Conservation (phyloP, 2,113 vertebrate species). For the Pseudolaguvia tuberculata region DNA sequence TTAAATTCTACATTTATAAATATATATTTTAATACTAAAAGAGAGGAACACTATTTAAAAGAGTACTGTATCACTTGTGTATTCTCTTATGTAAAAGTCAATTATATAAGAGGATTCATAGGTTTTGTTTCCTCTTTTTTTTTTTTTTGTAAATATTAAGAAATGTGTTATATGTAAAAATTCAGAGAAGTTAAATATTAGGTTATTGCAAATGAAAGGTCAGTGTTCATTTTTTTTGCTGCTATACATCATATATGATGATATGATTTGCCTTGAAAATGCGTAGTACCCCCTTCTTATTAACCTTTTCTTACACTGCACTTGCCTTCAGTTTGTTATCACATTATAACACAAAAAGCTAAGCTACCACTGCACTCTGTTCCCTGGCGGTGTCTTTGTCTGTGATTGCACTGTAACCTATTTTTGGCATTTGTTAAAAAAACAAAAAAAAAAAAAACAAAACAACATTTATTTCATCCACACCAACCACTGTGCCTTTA, state of each 20-base stretch:
- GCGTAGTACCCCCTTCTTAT: slow-evolving; percentile 64
- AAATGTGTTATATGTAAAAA: slow-evolving; percentile 71
- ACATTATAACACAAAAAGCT: slow-evolving; percentile 5
- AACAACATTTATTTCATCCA: slow-evolving; percentile 10
- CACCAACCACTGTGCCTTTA: slow-evolving; percentile 62
- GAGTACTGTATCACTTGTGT: slow-evolving; percentile 78
- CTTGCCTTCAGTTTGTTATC: slow-evolving; percentile 25
- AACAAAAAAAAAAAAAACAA: too few relatives aligned
- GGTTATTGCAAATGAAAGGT: slow-evolving; percentile 73
- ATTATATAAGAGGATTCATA: slow-evolving; percentile 68
- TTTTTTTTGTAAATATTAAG: slow-evolving; percentile 70
- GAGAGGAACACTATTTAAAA: slow-evolving; percentile 78
- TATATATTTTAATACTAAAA: slow-evolving; percentile 80
- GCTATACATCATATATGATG: slow-evolving; percentile 72
- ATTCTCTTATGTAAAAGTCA: slow-evolving; percentile 72
- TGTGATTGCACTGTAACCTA: slow-evolving; percentile 58
- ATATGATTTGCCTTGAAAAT: slow-evolving; percentile 72
- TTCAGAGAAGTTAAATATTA: slow-evolving; percentile 62
- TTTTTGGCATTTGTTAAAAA: too few relatives aligned
- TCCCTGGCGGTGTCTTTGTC: slow-evolving; percentile 1
- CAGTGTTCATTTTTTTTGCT: slow-evolving; percentile 73
- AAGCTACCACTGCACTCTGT: neutral
- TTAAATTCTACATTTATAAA: slow-evolving; percentile 71
- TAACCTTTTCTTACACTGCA: slow-evolving; percentile 37
- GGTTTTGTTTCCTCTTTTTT: slow-evolving; percentile 52